phyloP scores from a whole-genome alignment of 2,113 vertebrate genomes.

The Gobius niger region DNA sequence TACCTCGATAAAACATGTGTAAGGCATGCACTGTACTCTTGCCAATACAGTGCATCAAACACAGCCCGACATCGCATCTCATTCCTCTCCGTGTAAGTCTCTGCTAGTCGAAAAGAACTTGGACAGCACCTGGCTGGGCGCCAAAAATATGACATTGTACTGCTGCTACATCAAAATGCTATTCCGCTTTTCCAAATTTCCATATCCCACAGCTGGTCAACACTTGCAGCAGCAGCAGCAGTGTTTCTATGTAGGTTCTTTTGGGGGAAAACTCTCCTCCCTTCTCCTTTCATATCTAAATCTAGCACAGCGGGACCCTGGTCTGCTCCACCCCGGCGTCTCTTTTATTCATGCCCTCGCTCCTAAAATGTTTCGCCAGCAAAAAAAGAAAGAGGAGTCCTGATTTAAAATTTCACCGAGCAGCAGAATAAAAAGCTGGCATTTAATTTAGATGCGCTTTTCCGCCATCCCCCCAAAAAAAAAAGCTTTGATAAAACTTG shows the following conservation, averaged over 20 bases:
- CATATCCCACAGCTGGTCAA: slow-evolving; percentile 33
- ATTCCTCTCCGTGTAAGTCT: too few species aligned
- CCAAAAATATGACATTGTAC: too few species aligned
- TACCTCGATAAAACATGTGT: too few species aligned
- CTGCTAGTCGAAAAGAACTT: too few species aligned
- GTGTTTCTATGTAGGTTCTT: slow-evolving; percentile 16
- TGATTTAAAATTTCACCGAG: slow-evolving; percentile 67
- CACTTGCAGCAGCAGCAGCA: slow-evolving; percentile 14
- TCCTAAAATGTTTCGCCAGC: slow-evolving; percentile 62
- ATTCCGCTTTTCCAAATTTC: not conserved
- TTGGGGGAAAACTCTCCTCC: slow-evolving; percentile 24
- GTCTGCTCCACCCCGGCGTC: slow-evolving; percentile 56
- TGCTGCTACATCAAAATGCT: not conserved
- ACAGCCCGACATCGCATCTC: too few species aligned
- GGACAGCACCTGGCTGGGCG: too few species aligned
- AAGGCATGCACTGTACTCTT: too few species aligned
- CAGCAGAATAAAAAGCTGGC: slow-evolving; percentile 64
- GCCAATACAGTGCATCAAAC: too few species aligned
- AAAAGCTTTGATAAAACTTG: slow-evolving; percentile 36
- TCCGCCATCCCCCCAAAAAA: slow-evolving; percentile 35
- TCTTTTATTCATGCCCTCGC: slow-evolving; percentile 67
- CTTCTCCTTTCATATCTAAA: slow-evolving; percentile 56
- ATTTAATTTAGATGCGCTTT: slow-evolving; percentile 52
- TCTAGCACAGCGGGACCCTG: slow-evolving; percentile 55
- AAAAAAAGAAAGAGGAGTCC: slow-evolving; percentile 25